Evolutionary conservation across 1,140 invertebrate genomes (phyloP).

Genomic region (Pectinophora gossypiella): DNA sequence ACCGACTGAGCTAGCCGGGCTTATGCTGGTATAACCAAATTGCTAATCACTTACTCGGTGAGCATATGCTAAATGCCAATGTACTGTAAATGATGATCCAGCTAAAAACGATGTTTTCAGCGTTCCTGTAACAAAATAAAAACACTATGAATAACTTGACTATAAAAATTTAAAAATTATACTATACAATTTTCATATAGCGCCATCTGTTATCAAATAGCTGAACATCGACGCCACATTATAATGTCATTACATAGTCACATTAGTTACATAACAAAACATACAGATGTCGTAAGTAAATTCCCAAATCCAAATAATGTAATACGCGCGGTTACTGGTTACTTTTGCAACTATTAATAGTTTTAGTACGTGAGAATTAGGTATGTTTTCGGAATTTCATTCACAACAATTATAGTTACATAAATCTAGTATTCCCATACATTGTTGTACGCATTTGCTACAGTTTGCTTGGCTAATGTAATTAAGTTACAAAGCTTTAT

Average conservation of each 20-base stretch:
- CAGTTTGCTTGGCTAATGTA: no score
- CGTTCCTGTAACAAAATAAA: conserved; percentile 79
- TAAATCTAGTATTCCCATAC: no score
- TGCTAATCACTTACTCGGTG: conserved; percentile 85
- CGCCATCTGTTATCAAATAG: conserved; percentile 22
- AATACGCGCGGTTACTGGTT: not conserved
- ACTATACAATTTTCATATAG: not conserved
- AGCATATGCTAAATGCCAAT: conserved; percentile 96
- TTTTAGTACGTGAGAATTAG: conserved; percentile 7
- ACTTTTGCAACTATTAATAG: not conserved
- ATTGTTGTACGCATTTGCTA: no score
- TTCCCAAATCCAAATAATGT: not conserved
- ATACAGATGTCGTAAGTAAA: not conserved
- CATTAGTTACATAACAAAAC: not conserved
- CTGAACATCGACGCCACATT: not conserved
- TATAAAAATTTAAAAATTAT: conserved; percentile 6
- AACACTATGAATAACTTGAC: not conserved
- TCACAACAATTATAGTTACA: not conserved
- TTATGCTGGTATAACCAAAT: conserved; percentile 9
- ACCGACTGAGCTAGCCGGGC: conserved; percentile 92
- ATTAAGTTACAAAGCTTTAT: no score
- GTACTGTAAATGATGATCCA: conserved; percentile 90
- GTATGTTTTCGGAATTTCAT: not conserved
- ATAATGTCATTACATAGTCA: not conserved
- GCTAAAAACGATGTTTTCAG: conserved; percentile 88